Base-by-base conservation (phyloP, 2,888 invertebrate genomes). In the Timandra comae region DNA sequence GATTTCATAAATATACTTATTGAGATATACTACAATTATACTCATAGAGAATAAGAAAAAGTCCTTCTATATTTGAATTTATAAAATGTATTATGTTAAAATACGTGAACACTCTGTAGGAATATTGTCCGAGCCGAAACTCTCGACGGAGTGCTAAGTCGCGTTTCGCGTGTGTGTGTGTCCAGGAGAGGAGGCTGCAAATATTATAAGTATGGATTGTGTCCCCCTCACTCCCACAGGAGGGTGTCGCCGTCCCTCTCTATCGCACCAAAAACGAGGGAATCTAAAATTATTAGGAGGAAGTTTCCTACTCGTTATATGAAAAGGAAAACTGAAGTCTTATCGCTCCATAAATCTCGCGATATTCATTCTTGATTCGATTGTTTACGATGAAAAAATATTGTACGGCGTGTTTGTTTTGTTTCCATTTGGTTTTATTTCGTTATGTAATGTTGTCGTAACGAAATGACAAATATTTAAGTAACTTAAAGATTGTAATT, bases 201-300 rank as follows among this genome's bases (percentile, higher is more conserved):
- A 85, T 85, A 85, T 85, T 81, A 85, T 81, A 84, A 84, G 84
- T 85, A 85, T 85, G 82, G 85, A 85, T 84, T 84, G 82, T 82
- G 71, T 72, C 59, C 61, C 56, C 46, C 56, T 78, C 75, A 51
- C 46, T 50, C 73, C 12, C 35, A 25, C 42, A 37, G 20, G 36
- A 30, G 11, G 6, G 10, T 11, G 11, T 22, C 11, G 25, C 54
- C 62, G 52, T 72, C 71, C 66, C 70, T 58, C 59, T 71, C 66
- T 50, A 52, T 50, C 71, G 58, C 59, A 63, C 66, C 75, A 81
- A 79, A 78, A 81, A 79, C 51, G 60, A 70, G 76, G 70, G 73
- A 79, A 73, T 79, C 71, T 79, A 81, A 80, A 81, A 76, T 82
- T 40, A 41, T 41, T 35, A 41, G 33, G 26, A 33, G 40, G 40